Percentiles rank a stretch among this genome's conserved stretches.
Evolutionary conservation across 2,113 vertebrate species (phyloP).

Genomic region (Neolamprologus cancellatus): DNA sequence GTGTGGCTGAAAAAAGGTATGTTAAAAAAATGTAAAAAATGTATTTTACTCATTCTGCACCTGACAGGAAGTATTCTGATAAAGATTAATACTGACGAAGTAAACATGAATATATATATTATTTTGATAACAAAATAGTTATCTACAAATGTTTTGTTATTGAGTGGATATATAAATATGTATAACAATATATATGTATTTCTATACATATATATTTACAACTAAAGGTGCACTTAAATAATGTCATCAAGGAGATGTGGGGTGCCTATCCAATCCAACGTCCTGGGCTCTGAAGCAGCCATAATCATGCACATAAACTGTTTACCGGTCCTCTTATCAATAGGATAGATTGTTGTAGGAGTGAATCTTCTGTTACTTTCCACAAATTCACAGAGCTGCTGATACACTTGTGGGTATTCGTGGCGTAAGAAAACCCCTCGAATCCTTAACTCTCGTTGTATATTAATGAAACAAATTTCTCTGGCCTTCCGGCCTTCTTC

Average conservation of each 20-base stretch:
- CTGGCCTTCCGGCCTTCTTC: slow-evolving; percentile 90
- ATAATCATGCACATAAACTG: slow-evolving; percentile 99
- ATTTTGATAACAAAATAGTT: slow-evolving; percentile 67
- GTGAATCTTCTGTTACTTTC: slow-evolving; percentile 93
- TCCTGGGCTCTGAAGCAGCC: slow-evolving; percentile 95
- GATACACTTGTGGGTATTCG: slow-evolving; percentile 89
- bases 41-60: slow-evolving; percentile 36
- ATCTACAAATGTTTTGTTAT: slow-evolving; percentile 69
- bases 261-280: slow-evolving; percentile 96
- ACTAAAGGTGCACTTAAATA: slow-evolving; percentile 78
- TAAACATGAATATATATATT: slow-evolving; percentile 49
- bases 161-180: slow-evolving; percentile 67
- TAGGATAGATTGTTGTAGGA: slow-evolving; percentile 95
- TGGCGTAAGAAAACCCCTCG: slow-evolving; percentile 95
- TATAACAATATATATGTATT: slow-evolving; percentile 68
- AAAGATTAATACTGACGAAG: slow-evolving; percentile 64
- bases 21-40: slow-evolving; percentile 36
- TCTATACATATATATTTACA: slow-evolving; percentile 61
- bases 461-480: slow-evolving; percentile 96
- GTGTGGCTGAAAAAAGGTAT: slow-evolving; percentile 53
- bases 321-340: slow-evolving; percentile 93
- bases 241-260: slow-evolving; percentile 95
- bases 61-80: slow-evolving; percentile 58
- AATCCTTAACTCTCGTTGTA: slow-evolving; percentile 91
- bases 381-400: slow-evolving; percentile 95